Conservation (phyloP, 2,888 invertebrate genomes). For the Meteorus colon region DNA sequence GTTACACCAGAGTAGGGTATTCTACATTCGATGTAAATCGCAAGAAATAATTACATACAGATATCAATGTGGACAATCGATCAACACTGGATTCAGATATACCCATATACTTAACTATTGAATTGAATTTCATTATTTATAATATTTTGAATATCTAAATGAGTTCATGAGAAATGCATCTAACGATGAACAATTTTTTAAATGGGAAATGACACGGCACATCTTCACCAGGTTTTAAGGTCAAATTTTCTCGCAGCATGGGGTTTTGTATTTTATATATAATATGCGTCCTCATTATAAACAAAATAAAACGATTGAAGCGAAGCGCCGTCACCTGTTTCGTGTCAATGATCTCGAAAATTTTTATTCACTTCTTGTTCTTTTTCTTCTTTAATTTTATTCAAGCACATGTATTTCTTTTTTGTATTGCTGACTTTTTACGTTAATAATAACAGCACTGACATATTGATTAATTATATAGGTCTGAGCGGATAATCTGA, state of each 20-base stretch:
- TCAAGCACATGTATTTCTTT: neutral
- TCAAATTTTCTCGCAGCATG: neutral
- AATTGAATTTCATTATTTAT: too few relatives aligned
- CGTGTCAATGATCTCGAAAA: neutral
- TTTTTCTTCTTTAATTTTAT: neutral
- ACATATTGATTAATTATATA: slow-evolving; percentile 5
- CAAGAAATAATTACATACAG: neutral
- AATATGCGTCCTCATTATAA: neutral
- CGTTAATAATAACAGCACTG: neutral
- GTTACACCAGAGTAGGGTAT: neutral
- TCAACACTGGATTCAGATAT: neutral
- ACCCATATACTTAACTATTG: neutral
- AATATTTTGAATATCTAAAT: too few relatives aligned
- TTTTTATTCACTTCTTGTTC: neutral
- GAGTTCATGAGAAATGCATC: too few relatives aligned
- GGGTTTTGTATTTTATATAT: neutral
- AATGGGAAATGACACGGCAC: neutral
- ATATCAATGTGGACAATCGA: neutral
- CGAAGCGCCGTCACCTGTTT: neutral
- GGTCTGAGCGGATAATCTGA: neutral
- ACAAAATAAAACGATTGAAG: neutral
- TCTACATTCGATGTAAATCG: neutral
- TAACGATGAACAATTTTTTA: neutral
- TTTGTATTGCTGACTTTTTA: neutral
- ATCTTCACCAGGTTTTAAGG: neutral